Evolutionary conservation across 2,888 invertebrate genomes (phyloP).

Genomic region (Nomada goodeniana): DNA sequence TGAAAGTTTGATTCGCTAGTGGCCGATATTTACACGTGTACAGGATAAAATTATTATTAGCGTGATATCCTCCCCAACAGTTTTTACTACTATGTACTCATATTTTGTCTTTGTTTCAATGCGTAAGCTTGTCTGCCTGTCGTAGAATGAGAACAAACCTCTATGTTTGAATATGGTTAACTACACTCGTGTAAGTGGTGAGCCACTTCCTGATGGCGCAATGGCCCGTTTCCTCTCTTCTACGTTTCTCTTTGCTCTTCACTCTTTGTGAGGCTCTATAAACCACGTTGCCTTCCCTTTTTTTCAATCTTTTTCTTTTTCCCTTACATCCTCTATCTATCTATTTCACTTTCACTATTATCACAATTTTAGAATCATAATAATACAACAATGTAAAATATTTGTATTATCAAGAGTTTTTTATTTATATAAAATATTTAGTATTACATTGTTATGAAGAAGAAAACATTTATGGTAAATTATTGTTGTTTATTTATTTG

Average conservation of each 20-base stretch:
- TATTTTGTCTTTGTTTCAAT: slow-evolving; percentile 63
- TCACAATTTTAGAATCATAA: background rate
- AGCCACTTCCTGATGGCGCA: slow-evolving; percentile 82
- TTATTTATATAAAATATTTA: background rate
- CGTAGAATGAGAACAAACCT: slow-evolving; percentile 38
- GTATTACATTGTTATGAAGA: too few species aligned
- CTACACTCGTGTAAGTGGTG: slow-evolving; percentile 72
- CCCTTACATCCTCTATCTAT: slow-evolving; percentile 10
- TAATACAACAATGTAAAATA: background rate
- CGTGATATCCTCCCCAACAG: slow-evolving; percentile 26
- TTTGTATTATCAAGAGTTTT: too few species aligned
- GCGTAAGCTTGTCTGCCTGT: slow-evolving; percentile 62
- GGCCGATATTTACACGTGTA: slow-evolving; percentile 25
- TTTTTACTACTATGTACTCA: slow-evolving; percentile 31
- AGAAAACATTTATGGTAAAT: background rate
- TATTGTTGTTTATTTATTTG: background rate
- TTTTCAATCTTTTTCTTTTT: slow-evolving; percentile 24
- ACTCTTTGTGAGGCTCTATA: slow-evolving; percentile 44
- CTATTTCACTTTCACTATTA: slow-evolving; percentile 10
- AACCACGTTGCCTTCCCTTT: slow-evolving; percentile 44
- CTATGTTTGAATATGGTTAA: slow-evolving; percentile 67
- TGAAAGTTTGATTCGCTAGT: slow-evolving; percentile 31
- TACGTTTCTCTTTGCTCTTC: slow-evolving; percentile 49
- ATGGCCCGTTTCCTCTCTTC: slow-evolving; percentile 80
- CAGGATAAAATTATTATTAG: slow-evolving; percentile 52